Evolutionary conservation across 1,140 invertebrate genomes (phyloP).

Genomic region (Ridgeia piscesae): DNA sequence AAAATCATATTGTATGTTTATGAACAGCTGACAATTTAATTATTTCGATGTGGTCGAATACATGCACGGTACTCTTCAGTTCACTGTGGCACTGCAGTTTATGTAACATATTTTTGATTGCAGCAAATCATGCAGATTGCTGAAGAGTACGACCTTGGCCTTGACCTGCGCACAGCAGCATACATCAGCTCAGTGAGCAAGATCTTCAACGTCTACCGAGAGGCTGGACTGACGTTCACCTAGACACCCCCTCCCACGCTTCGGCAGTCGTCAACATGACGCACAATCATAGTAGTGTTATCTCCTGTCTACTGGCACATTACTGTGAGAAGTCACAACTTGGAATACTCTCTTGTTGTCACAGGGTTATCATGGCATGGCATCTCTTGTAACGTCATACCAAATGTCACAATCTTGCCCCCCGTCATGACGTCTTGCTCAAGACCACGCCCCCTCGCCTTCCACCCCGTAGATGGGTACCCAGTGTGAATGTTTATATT

Average conservation of each 20-base stretch:
- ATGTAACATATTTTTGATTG: neutral
- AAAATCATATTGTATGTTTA: too few relatives aligned
- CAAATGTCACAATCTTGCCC: neutral
- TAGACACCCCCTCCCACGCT: neutral
- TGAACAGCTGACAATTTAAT: too few relatives aligned
- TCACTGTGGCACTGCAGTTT: neutral
- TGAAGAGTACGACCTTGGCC: conserved; percentile 85
- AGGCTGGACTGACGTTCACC: conserved; percentile 91
- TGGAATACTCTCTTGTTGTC: neutral
- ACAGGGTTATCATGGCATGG: neutral
- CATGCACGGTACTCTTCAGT: neutral
- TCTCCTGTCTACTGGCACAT: too few relatives aligned
- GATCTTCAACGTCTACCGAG: conserved; percentile 95
- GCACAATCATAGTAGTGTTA: neutral
- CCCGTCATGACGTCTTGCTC: neutral
- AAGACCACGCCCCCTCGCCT: neutral
- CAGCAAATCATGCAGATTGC: conserved; percentile 30
- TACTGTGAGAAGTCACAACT: too few relatives aligned
- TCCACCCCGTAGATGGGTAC: neutral
- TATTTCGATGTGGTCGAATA: too few relatives aligned
- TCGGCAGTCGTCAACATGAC: neutral
- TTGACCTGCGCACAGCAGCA: conserved; percentile 96
- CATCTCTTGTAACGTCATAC: neutral
- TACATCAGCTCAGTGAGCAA: conserved; percentile 99
- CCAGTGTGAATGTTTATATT: neutral